These are phyloP conservation scores for Branchipolynoe longqiensis DNA, from an alignment of 2,888 invertebrate species.

Conservation along the genomic window DNA sequence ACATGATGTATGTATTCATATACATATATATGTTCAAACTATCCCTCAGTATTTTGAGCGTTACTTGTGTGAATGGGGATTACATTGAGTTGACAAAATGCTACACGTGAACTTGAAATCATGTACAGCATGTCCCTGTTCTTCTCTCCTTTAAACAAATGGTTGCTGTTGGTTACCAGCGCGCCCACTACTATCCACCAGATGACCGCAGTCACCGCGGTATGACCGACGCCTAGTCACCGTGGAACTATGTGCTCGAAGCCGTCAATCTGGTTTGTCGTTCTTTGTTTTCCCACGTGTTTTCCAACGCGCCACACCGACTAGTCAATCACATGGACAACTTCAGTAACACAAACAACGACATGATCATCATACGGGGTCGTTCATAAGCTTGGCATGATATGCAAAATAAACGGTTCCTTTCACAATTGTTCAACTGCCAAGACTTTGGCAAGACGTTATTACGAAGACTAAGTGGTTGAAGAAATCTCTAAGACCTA, in stretches of 20 bases:
- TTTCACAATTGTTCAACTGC: slow-evolving; percentile 40
- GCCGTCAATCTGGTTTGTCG: background rate
- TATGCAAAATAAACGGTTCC: slow-evolving; percentile 51
- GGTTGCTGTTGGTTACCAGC: too few relatives aligned
- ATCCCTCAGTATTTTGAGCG: slow-evolving; percentile 40
- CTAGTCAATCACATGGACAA: slow-evolving; percentile 23
- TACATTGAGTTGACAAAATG: slow-evolving; percentile 47
- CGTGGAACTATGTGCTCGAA: too few relatives aligned
- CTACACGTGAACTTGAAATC: slow-evolving; percentile 44
- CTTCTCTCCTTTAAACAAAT: too few relatives aligned
- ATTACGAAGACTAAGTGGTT: slow-evolving; percentile 33
- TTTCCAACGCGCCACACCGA: background rate
- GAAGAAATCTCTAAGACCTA: slow-evolving; percentile 35
- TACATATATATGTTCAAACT: slow-evolving; percentile 40
- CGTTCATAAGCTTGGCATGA: slow-evolving; percentile 37
- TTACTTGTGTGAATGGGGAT: slow-evolving; percentile 26
- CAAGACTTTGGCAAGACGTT: slow-evolving; percentile 19
- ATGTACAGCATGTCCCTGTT: slow-evolving; percentile 27
- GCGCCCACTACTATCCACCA: too few relatives aligned
- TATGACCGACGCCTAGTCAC: too few relatives aligned
- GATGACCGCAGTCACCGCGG: too few relatives aligned
- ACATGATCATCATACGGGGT: slow-evolving; percentile 5
- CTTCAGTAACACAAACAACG: slow-evolving; percentile 32
- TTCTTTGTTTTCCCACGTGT: background rate
- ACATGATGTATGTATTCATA: slow-evolving; percentile 22